These are phyloP conservation scores for Temnothorax curvispinosus DNA, from an alignment of 1,140 invertebrate genomes.

Conservation along the genomic window DNA sequence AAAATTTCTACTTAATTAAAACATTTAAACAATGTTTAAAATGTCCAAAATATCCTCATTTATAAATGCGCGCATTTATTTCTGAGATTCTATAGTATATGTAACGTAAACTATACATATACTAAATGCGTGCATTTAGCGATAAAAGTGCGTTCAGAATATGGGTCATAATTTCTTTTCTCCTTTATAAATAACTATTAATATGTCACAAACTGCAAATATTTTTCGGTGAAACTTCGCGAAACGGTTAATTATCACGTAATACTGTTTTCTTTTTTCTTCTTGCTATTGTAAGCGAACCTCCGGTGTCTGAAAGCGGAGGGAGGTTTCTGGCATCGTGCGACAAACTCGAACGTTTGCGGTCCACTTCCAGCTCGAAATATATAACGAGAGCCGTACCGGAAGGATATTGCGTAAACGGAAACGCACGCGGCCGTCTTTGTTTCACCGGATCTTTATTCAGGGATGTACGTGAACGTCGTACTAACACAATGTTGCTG, in stretches of 20 bases:
- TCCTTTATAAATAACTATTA: not conserved
- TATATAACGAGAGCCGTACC: conserved; percentile 67
- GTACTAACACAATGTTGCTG: conserved; percentile 70
- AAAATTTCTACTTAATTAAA: not conserved
- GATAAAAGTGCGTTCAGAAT: too few relatives aligned
- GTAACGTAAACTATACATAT: too few relatives aligned
- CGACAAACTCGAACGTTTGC: conserved; percentile 43
- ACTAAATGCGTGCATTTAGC: too few relatives aligned
- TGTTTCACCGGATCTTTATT: conserved; percentile 77
- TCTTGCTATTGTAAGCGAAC: conserved; percentile 37
- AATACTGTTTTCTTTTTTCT: not conserved
- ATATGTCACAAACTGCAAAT: not conserved
- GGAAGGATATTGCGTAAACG: conserved; percentile 84
- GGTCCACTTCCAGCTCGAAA: conserved; percentile 26
- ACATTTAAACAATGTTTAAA: not conserved
- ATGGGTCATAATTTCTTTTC: not conserved
- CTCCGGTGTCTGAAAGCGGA: conserved; percentile 4
- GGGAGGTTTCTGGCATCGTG: conserved; percentile 10
- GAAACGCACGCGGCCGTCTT: conserved; percentile 79
- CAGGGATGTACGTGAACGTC: conserved; percentile 78
- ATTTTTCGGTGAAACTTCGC: not conserved
- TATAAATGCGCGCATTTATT: not conserved
- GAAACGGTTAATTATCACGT: not conserved
- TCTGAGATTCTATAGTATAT: too few relatives aligned
- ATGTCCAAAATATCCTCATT: not conserved